phyloP scores from a whole-genome alignment of 1,140 invertebrate species.

The Copidosoma floridanum region DNA sequence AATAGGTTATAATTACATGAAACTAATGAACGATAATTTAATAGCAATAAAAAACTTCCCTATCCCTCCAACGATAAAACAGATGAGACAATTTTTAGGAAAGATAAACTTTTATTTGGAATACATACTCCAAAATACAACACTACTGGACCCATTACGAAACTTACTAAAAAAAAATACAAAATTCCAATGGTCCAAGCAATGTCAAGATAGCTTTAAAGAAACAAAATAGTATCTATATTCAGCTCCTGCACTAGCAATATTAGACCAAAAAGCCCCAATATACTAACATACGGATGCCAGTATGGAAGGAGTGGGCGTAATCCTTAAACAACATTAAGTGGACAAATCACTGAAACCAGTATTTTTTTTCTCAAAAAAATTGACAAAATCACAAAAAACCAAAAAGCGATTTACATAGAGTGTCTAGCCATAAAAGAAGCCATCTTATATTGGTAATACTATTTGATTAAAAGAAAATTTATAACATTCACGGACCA shows the following conservation, averaged over 20 bases:
- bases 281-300: slow-evolving; percentile 30
- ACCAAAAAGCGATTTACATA: too few relatives aligned
- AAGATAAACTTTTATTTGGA: slow-evolving; percentile 20
- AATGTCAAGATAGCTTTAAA: slow-evolving; percentile 19
- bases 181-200: slow-evolving; percentile 17
- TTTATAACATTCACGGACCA: too few relatives aligned
- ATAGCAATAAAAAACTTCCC: slow-evolving; percentile 29
- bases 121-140: slow-evolving; percentile 19
- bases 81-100: slow-evolving; percentile 26
- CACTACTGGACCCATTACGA: slow-evolving; percentile 24
- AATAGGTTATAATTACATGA: slow-evolving; percentile 17
- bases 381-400: too few relatives aligned
- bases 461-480: too few relatives aligned
- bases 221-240: slow-evolving; percentile 18
- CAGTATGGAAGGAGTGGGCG: slow-evolving; percentile 27
- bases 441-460: too few relatives aligned
- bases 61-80: slow-evolving; percentile 27
- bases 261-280: slow-evolving; percentile 25
- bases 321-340: too few relatives aligned
- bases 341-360: slow-evolving; percentile 17
- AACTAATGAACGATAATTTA: slow-evolving; percentile 28
- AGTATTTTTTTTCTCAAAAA: neutral
- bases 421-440: too few relatives aligned
- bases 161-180: slow-evolving; percentile 29
- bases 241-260: slow-evolving; percentile 16